These are phyloP conservation scores for Mus spicilegus DNA, from an alignment of 2,113 vertebrate species.

Conservation along the genomic window DNA sequence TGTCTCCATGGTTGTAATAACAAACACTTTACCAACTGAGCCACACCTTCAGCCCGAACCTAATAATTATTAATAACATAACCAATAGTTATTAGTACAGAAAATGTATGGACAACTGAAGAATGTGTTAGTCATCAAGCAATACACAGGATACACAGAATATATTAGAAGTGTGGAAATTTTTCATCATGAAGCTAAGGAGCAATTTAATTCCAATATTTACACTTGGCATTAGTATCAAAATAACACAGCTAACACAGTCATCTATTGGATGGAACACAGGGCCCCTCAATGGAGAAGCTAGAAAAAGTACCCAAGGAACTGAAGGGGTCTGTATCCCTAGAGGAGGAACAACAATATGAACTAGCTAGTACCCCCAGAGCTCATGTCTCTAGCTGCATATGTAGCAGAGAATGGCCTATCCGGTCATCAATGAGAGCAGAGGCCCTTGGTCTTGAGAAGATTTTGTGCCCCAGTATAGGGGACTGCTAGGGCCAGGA, in stretches of 20 bases:
- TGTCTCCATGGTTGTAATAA: neutral
- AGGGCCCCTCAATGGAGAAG: too few species aligned
- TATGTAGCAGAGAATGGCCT: too few species aligned
- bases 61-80: neutral
- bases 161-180: neutral
- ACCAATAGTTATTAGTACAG: neutral
- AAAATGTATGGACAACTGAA: neutral
- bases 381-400: too few species aligned
- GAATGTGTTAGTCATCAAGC: neutral
- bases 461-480: too few species aligned
- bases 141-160: neutral
- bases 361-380: too few species aligned
- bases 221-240: constrained; percentile 16
- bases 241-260: constrained; percentile 19
- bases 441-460: too few species aligned
- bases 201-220: constrained; percentile 17
- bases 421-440: too few species aligned
- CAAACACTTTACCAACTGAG: neutral
- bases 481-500: too few species aligned
- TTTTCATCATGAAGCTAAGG: neutral
- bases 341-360: too few species aligned
- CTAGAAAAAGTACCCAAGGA: too few species aligned
- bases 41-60: neutral
- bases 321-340: too few species aligned
- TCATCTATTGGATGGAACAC: too few species aligned